A percentile compares a stretch with the other conserved stretches of the same genome.
phyloP scores from a whole-genome alignment of 2,797 vertebrate species.

The Morus bassanus region DNA sequence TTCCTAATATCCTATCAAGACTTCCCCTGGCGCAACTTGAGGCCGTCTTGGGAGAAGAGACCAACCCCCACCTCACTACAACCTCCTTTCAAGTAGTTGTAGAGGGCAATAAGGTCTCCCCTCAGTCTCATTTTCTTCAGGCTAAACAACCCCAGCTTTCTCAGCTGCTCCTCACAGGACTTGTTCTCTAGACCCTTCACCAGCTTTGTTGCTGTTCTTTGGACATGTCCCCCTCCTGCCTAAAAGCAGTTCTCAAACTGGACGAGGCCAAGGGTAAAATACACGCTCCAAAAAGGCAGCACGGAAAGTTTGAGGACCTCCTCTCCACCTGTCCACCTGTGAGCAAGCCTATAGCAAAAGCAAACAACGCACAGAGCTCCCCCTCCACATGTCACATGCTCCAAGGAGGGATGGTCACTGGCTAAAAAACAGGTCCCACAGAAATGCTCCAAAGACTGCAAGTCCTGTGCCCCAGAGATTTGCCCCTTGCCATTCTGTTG shows the following conservation, averaged over 20 bases:
- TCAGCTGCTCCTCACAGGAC: background rate
- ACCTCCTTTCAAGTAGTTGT: background rate
- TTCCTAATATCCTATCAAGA: background rate
- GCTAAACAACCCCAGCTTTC: background rate
- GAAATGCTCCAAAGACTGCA: background rate
- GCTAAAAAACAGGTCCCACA: background rate
- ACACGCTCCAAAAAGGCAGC: background rate
- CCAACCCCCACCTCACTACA: rapidly evolving
- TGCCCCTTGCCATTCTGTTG: background rate
- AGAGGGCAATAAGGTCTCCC: background rate
- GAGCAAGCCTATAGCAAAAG: background rate
- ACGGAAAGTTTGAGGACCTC: background rate
- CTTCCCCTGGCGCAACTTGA: background rate
- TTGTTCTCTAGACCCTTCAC: background rate
- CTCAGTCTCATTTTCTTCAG: background rate
- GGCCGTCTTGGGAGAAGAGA: background rate
- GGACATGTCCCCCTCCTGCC: background rate
- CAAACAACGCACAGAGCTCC: background rate
- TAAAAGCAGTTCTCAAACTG: background rate
- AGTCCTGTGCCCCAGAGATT: background rate
- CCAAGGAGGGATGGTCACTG: background rate
- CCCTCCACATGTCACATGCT: background rate
- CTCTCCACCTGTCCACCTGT: background rate
- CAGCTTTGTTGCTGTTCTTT: background rate
- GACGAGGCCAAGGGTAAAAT: background rate